Base-by-base conservation (phyloP, 2,797 vertebrate species). In the Acipenser ruthenus region DNA sequence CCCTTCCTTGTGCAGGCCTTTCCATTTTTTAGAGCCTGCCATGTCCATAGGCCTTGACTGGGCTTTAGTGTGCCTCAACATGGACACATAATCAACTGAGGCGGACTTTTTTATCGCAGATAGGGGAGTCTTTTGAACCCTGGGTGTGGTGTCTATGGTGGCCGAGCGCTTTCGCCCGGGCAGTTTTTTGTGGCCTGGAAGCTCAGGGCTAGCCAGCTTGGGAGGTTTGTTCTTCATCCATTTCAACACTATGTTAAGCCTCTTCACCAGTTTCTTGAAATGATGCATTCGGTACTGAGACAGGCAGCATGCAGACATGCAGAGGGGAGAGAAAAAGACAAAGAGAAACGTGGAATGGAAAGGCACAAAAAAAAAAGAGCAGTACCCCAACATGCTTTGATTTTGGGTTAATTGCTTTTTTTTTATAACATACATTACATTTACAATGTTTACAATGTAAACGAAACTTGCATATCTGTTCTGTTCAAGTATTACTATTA, bases 201-300 rank as follows among this genome's bases (percentile, higher is more conserved):
- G 71, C 76, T 83, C 76, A 64, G 80, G 58, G 48, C 73, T 69
- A 10, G 61, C 63, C 62, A 73, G 68, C 71, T 81, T 80, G 77
- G 74, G 63, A 74, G 75, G 74, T 56, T 74, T 65, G 65, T 74
- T 75, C 73, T 82, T 81, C 74, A 75, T 79, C 81, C 77, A 79
- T 72, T 75, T 79, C 77, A 83, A 71, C 76, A 82, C 69, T 50
- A 85, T 69, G 77, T 72, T 70, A 73, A 82, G 72, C 74, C 73
- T 80, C 74, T 0, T 71, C 72, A 82, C 76, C 75, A 83, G 73
- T 77, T 77, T 83, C 75, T 79, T 82, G 79, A 78, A 86, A 79
- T 71, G 73, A 77, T 84, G 80, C 67, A 60, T 72, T 72, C 1
- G 55, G 64, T 79, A 80, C 76, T 83, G 75, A 79, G 18, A 64